Evolutionary conservation across 2,113 vertebrate species (phyloP).

Genomic region (Gallinago undulata): DNA sequence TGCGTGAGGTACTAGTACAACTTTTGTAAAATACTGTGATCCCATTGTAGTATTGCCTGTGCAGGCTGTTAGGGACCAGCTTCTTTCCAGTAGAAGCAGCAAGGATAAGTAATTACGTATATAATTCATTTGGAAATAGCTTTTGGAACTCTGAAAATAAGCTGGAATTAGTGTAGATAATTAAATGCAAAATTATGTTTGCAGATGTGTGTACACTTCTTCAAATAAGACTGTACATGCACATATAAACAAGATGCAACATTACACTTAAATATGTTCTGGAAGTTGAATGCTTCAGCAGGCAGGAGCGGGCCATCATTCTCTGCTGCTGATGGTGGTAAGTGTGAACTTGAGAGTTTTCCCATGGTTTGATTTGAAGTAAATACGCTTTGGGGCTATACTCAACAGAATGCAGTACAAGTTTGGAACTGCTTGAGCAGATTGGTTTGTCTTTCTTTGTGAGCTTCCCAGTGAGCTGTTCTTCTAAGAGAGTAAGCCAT

Average conservation of each 20-base stretch:
- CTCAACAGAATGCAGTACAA: not conserved
- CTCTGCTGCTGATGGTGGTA: not conserved
- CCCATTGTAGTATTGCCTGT: not conserved
- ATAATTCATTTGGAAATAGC: not conserved
- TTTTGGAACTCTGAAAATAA: not conserved
- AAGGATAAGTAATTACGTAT: not conserved
- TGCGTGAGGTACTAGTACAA: not conserved
- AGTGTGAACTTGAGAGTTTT: not conserved
- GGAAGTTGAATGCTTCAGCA: not conserved
- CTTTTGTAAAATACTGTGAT: not conserved
- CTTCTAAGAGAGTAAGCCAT: not conserved
- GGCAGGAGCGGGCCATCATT: not conserved
- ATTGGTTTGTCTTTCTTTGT: not conserved
- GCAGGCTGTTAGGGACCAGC: not conserved
- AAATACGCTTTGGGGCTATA: not conserved
- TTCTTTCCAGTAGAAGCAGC: not conserved
- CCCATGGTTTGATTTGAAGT: not conserved
- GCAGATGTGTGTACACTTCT: not conserved
- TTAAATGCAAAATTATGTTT: not conserved
- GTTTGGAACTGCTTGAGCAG: not conserved
- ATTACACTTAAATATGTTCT: not conserved
- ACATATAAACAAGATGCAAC: not conserved
- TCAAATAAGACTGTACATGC: not conserved
- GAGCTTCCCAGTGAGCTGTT: not conserved
- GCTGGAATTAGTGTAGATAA: not conserved